Percentiles rank a stretch among this genome's conserved stretches.
Conservation (phyloP, 2,888 invertebrate species). For the Anodontia alba region DNA sequence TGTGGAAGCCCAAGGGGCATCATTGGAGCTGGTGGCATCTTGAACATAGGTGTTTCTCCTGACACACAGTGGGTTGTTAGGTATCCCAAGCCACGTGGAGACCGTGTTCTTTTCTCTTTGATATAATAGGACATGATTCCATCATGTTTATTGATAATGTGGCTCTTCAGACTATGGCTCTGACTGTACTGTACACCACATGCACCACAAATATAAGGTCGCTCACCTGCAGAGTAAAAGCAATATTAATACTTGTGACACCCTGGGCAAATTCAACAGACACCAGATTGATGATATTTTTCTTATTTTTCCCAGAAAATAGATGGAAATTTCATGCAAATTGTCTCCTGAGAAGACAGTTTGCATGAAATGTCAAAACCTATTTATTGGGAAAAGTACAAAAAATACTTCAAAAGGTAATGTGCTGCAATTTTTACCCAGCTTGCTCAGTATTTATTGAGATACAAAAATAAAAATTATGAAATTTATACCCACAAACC, state of each 20-base stretch:
- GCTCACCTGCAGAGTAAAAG: constrained; percentile 76
- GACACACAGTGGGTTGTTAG: constrained; percentile 73
- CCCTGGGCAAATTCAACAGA: too few relatives aligned
- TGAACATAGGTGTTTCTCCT: constrained; percentile 72
- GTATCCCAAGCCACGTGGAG: constrained; percentile 80
- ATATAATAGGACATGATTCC: constrained; percentile 85
- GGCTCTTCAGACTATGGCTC: constrained; percentile 84
- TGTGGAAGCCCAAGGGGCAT: constrained; percentile 56
- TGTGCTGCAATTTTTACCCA: too few relatives aligned
- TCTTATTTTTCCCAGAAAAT: too few relatives aligned
- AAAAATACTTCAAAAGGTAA: too few relatives aligned
- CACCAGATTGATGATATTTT: too few relatives aligned
- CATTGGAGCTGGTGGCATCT: constrained; percentile 71
- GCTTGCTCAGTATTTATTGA: background rate
- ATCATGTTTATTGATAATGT: constrained; percentile 84
- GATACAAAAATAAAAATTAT: too few relatives aligned
- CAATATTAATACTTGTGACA: too few relatives aligned
- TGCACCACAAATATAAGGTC: constrained; percentile 84
- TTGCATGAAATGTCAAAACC: too few relatives aligned
- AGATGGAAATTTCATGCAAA: too few relatives aligned
- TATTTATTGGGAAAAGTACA: too few relatives aligned
- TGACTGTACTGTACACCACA: constrained; percentile 85
- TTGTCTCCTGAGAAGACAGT: too few relatives aligned
- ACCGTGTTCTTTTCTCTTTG: constrained; percentile 82
- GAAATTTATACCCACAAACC: too few relatives aligned